Evolutionary conservation across 2,797 vertebrate genomes (phyloP).

Genomic region (Oreortyx pictus): DNA sequence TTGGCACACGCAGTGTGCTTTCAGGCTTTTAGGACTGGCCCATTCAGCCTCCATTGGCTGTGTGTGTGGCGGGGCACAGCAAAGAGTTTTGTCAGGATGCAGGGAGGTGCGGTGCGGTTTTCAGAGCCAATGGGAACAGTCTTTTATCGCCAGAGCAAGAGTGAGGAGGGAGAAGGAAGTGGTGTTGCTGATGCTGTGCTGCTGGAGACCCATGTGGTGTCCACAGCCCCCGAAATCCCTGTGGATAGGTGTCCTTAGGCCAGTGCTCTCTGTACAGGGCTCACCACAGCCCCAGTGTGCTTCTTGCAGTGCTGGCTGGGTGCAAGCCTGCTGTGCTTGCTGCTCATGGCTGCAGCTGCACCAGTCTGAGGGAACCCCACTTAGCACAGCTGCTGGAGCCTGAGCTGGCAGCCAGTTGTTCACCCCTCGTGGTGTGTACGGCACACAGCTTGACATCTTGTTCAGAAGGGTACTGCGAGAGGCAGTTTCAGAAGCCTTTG

Average conservation of each 20-base stretch:
- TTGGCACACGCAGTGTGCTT: not conserved
- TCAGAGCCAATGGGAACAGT: not conserved
- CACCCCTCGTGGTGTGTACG: not conserved
- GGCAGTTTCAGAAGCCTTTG: not conserved
- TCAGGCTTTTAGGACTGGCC: not conserved
- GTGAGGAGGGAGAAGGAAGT: not conserved
- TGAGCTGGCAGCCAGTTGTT: not conserved
- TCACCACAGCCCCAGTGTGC: not conserved
- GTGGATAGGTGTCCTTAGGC: not conserved
- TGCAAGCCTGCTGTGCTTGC: not conserved
- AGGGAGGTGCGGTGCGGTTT: not conserved
- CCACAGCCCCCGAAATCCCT: not conserved
- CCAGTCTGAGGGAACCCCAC: not conserved
- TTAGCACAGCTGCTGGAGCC: not conserved
- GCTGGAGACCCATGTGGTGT: not conserved
- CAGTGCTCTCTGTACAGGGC: not conserved
- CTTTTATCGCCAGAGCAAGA: not conserved
- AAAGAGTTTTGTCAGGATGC: not conserved
- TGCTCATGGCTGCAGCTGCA: not conserved
- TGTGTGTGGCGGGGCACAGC: accelerated
- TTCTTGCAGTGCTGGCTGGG: not conserved
- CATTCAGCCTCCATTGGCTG: not conserved
- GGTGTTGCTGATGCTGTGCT: not conserved
- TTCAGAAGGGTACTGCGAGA: not conserved
- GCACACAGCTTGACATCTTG: not conserved